Conservation (phyloP, 92 coral and sea anemone species). For the Porites lobata region DNA sequence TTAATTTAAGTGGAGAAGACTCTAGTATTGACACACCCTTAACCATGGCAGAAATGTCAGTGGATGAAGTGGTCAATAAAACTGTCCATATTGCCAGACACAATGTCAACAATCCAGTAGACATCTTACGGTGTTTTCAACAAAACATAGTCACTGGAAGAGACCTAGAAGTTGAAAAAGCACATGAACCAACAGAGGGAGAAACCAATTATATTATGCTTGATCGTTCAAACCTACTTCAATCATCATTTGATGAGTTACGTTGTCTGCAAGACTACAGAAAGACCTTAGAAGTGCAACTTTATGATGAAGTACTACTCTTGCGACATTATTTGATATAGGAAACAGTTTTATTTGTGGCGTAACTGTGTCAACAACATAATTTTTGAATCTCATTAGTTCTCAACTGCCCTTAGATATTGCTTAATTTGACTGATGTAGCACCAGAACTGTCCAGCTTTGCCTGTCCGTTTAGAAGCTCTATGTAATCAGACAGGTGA, state of each 20-base stretch:
- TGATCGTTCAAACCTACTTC: conserved; percentile 38
- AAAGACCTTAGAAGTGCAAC: conserved; percentile 69
- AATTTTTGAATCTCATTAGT: too few relatives aligned
- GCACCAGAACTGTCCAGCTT: too few relatives aligned
- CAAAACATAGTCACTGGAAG: conserved; percentile 52
- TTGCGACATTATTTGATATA: too few relatives aligned
- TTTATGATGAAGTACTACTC: conserved; percentile 51
- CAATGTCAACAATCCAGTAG: conserved; percentile 52
- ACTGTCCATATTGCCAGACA: conserved; percentile 25
- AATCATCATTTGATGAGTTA: conserved; percentile 58
- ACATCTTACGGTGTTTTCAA: conserved; percentile 53
- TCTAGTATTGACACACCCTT: background rate
- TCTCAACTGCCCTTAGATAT: too few relatives aligned
- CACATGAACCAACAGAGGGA: conserved; percentile 20
- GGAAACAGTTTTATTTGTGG: too few relatives aligned
- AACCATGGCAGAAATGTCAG: conserved; percentile 24
- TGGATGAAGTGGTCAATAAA: conserved; percentile 56
- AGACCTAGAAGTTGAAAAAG: conserved; percentile 44
- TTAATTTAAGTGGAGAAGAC: background rate
- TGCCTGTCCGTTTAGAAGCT: too few relatives aligned
- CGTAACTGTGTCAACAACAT: too few relatives aligned
- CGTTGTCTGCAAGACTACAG: conserved; percentile 31
- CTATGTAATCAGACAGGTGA: too few relatives aligned
- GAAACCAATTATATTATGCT: conserved; percentile 57
- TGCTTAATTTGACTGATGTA: too few relatives aligned